Conservation (phyloP, 2,888 invertebrate genomes). For the Dioctria linearis region DNA sequence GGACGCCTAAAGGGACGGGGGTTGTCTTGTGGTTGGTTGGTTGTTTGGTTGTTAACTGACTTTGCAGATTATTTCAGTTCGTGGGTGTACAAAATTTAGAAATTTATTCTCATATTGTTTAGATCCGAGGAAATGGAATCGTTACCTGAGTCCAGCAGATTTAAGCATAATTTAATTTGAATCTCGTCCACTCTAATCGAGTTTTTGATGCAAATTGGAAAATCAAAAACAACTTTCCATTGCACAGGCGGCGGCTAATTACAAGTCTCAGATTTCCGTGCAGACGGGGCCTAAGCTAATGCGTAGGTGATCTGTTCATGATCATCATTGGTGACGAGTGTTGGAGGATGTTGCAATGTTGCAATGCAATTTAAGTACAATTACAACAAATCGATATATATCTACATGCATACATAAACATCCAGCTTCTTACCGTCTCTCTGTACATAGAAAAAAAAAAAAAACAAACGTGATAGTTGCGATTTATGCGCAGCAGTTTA, state of each 20-base stretch:
- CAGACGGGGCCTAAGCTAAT: background rate
- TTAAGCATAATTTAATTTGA: no score
- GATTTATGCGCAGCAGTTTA: background rate
- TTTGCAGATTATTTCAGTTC: no score
- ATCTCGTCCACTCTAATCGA: constrained; percentile 1
- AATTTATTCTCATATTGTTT: background rate
- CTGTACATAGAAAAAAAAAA: background rate
- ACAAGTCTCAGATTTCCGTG: constrained; percentile 25
- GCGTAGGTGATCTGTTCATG: constrained; percentile 33
- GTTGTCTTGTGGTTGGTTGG: no score
- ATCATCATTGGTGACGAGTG: constrained; percentile 24
- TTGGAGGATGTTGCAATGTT: constrained; percentile 43
- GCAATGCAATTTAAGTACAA: background rate
- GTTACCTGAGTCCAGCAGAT: no score
- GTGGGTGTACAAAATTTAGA: background rate
- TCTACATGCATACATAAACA: background rate
- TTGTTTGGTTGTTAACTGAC: no score
- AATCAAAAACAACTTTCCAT: constrained; percentile 22
- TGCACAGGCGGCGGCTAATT: constrained; percentile 27
- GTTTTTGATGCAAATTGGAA: constrained; percentile 13
- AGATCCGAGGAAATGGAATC: no score
- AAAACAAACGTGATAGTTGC: background rate
- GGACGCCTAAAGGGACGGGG: no score
- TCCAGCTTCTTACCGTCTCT: constrained; percentile 16
- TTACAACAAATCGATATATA: background rate